A percentile compares a stretch with the other conserved stretches of the same genome.
phyloP scores from a whole-genome alignment of 1,140 invertebrate genomes.

The Heliothis subflexa region DNA sequence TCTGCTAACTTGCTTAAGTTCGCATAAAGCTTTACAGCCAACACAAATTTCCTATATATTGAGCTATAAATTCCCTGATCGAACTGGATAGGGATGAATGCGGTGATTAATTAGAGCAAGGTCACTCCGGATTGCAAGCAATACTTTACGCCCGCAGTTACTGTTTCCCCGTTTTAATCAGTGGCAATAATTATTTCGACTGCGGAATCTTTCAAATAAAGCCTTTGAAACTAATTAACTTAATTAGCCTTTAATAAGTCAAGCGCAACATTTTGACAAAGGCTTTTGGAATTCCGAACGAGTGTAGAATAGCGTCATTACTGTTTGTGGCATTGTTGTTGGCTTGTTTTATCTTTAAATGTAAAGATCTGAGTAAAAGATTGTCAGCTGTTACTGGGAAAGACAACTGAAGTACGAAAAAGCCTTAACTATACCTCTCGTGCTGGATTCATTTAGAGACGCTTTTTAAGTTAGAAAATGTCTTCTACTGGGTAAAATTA shows the following conservation, averaged over 20 bases:
- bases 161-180: constrained; percentile 2
- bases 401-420: constrained; percentile 17
- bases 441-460: background rate
- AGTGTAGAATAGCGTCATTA: constrained; percentile 27
- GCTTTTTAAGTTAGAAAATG: background rate
- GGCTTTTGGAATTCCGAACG: constrained; percentile 15
- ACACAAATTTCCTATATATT: constrained; percentile 25
- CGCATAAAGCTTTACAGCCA: constrained; percentile 7
- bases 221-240: constrained; percentile 6
- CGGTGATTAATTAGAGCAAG: constrained; percentile 30
- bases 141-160: constrained; percentile 5
- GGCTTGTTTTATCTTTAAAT: constrained; percentile 14
- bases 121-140: constrained; percentile 23
- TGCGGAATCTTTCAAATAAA: constrained; percentile 5
- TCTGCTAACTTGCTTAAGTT: background rate
- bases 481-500: background rate
- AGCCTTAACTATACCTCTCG: background rate
- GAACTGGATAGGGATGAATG: constrained; percentile 29
- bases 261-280: constrained; percentile 24
- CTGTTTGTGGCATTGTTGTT: constrained; percentile 16
- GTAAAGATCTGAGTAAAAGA: constrained; percentile 9
- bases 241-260: constrained; percentile 23
- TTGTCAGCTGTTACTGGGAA: constrained; percentile 7
- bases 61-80: constrained; percentile 25
- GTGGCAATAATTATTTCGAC: background rate